phyloP scores from a whole-genome alignment of 2,888 invertebrate genomes.

The Lithophane semibrunnea region DNA sequence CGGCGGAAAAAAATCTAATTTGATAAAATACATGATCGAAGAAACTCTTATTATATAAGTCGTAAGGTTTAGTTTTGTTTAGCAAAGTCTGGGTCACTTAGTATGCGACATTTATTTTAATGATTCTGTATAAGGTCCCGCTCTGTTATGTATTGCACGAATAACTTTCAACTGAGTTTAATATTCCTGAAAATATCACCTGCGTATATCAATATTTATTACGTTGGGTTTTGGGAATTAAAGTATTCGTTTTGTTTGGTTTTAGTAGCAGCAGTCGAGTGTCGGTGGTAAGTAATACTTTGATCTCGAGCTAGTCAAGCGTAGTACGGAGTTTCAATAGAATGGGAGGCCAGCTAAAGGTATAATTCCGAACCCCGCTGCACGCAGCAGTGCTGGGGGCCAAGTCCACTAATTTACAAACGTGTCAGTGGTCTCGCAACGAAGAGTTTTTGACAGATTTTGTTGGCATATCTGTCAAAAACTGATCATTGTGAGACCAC shows the following conservation, averaged over 20 bases:
- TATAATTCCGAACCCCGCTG: too few relatives aligned
- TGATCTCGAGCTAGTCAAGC: too few relatives aligned
- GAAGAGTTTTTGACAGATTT: too few relatives aligned
- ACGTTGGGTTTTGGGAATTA: constrained; percentile 7
- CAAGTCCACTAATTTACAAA: too few relatives aligned
- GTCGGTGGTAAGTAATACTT: too few relatives aligned
- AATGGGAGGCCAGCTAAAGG: too few relatives aligned
- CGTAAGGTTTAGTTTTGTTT: constrained; percentile 50
- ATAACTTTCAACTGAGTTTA: constrained; percentile 58
- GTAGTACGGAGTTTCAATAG: too few relatives aligned
- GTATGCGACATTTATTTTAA: constrained; percentile 64
- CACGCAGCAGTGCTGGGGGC: too few relatives aligned
- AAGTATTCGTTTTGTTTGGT: constrained; percentile 4
- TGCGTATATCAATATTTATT: constrained; percentile 55
- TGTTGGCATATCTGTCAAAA: too few relatives aligned
- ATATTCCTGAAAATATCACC: constrained; percentile 60
- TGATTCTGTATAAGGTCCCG: constrained; percentile 57
- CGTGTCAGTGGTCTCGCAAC: too few relatives aligned
- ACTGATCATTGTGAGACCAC: too few relatives aligned
- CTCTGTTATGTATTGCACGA: constrained; percentile 55
- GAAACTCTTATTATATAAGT: neutral
- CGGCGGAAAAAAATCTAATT: constrained; percentile 52
- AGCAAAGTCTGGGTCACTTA: constrained; percentile 41
- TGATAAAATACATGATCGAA: constrained; percentile 33
- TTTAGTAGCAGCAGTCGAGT: too few relatives aligned